Evolutionary conservation across 2,797 vertebrate genomes (phyloP), one percentile per base, ranked within the genome.

Genomic region (Sebastes trivittatus): DNA sequence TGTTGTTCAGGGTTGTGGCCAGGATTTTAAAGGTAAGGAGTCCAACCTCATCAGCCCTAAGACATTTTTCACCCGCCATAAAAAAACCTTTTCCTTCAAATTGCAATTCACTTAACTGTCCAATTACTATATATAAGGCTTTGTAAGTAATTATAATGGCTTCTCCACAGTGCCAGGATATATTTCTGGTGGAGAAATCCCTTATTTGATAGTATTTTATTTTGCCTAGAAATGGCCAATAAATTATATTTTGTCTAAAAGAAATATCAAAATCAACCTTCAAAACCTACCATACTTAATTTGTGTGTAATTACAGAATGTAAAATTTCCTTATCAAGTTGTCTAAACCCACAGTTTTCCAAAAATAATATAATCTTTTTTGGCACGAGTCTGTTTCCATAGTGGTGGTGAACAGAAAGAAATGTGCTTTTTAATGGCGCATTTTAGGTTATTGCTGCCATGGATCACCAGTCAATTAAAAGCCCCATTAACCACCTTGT

Each of bases 401-500:
- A 49, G 3, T 5, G 30, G 4, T 67, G 20, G 11, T 61, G 13
- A 38, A 38, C 13, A 14, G 38, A 42, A 42, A 42, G 13, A 42
- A 61, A 46, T 46, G 16, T 46, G 46, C 18, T 66, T 49, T 81
- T 77, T 52, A 80, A 74, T 54, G 27, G 2, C 1, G 8, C 7
- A 22, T 55, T 69, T 82, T 8, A 46, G 4, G 11, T 75, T 78
- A 66, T 25, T 46, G 54, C 29, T 27, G 20, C 56, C 16, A 25
- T 73, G 55, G 14, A 80, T 75, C 65, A 82, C 78, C 46, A 56
- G 36, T 69, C 64, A 80, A 18, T 1, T 71, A 25, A 74, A 72
- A 32, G 75, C 49, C 55, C 66, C 77, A 69, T 75, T 84, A 80
- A 67, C 38, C 72, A 68, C n/a, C 27, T 38, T 42, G 36, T 67